A percentile compares a stretch with the other conserved stretches of the same genome.
These are phyloP conservation scores for Eretmocerus hayati DNA, from an alignment of 2,888 invertebrate genomes.

Conservation along the genomic window DNA sequence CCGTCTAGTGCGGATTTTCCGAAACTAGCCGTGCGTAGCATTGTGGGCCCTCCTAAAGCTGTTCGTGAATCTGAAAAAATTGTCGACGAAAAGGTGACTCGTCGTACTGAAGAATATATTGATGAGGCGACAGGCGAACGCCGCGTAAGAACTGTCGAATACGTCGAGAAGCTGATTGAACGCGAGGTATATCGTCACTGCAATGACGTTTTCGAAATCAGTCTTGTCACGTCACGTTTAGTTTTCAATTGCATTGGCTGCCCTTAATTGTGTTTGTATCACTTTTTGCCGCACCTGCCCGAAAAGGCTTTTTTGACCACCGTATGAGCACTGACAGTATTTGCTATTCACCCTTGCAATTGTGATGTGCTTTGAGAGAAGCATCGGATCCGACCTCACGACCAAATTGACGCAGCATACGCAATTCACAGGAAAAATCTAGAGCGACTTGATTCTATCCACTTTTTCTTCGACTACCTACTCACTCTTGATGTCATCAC, in stretches of 20 bases:
- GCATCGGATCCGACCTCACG: too few relatives aligned
- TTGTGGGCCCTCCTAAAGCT: conserved; percentile 73
- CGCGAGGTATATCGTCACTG: conserved; percentile 95
- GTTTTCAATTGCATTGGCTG: neutral
- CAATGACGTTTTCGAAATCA: too few relatives aligned
- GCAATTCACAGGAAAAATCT: too few relatives aligned
- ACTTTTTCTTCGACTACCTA: too few relatives aligned
- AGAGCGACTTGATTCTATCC: too few relatives aligned
- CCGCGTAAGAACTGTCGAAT: conserved; percentile 84
- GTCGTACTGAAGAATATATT: conserved; percentile 79
- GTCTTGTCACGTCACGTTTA: neutral
- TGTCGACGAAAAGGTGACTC: conserved; percentile 79
- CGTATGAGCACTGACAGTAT: neutral
- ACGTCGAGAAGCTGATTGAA: conserved; percentile 91
- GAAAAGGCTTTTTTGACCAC: neutral
- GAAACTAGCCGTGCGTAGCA: conserved; percentile 81
- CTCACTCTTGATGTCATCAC: too few relatives aligned
- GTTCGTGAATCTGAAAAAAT: conserved; percentile 85
- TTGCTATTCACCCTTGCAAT: neutral
- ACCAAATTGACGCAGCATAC: too few relatives aligned
- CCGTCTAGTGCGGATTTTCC: conserved; percentile 66
- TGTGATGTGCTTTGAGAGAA: too few relatives aligned
- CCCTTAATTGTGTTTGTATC: neutral
- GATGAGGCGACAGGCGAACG: conserved; percentile 80
- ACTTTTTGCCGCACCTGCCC: neutral